Percentiles rank a stretch among this genome's conserved stretches.
phyloP scores from a whole-genome alignment of 2,888 invertebrate species.

The Pteria penguin region DNA sequence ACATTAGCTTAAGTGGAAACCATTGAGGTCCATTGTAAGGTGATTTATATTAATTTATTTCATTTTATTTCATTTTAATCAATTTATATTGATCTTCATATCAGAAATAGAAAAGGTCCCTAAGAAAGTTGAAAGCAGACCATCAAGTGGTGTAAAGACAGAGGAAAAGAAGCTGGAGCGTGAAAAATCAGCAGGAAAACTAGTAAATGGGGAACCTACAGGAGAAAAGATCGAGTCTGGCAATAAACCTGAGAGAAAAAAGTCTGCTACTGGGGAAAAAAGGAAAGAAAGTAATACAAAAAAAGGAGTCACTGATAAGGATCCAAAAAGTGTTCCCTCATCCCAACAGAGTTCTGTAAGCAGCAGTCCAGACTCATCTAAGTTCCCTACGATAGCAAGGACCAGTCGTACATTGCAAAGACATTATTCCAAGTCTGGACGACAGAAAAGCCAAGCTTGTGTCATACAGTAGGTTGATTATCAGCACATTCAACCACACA shows the following conservation, averaged over 20 bases:
- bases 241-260: background rate
- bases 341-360: background rate
- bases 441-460: conserved; percentile 24
- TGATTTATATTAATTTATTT: background rate
- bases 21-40: background rate
- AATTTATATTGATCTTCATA: background rate
- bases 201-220: background rate
- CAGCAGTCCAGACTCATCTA: background rate
- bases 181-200: background rate
- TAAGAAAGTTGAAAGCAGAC: background rate
- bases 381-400: background rate
- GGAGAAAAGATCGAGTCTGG: background rate
- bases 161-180: background rate
- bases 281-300: background rate
- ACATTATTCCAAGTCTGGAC: conserved; percentile 19
- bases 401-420: conserved; percentile 8
- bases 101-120: background rate
- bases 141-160: background rate
- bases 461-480: conserved; percentile 16
- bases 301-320: background rate
- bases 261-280: background rate
- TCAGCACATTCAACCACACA: background rate
- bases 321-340: background rate
- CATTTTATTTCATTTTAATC: background rate
- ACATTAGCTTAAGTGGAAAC: too few species aligned